Base-by-base conservation (phyloP, 2,888 invertebrate species). In the Napeogenes inachia region DNA sequence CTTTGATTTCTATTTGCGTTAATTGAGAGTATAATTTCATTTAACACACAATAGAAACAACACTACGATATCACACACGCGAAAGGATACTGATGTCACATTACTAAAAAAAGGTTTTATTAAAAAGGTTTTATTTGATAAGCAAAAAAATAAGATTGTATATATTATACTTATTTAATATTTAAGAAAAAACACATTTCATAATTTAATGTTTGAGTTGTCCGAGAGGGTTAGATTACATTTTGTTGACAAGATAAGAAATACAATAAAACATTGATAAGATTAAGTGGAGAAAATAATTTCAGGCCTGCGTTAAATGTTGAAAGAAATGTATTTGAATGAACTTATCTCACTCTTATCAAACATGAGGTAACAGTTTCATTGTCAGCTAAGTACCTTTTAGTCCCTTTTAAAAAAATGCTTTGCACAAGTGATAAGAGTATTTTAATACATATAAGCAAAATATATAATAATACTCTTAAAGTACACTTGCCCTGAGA, bases 21-120 rank as follows among this genome's bases (percentile, higher is more conserved):
- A 69, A 57, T 30, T 42, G 61, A 76, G 81, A 69, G 60, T 21
- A 55, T 57, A 56, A 57, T 62, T 63, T 62, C 33, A n/a, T 45
- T 45, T 59, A 12, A 10, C 12, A 62, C 32, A 57, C 56, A 57
- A 62, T 69, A 64, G 64, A 60, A 69, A 72, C 68, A 71, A 68
- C 71, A 73, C 70, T 73, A 72, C 71, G 71, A 70, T 73, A 71
- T 69, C 71, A 70, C 73, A 75, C 69, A 71, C 72, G 73, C 73
- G 74, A 71, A 73, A 76, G 77, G 74, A 79, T 64, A 75, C 75
- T 74, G 72, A 74, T 74, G 75, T 74, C 77, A 73, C 69, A 73
- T 53, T 54, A 61, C 12, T 32, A n/a, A 57, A 57, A 46, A 13
- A 47, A 35, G 2, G n/a, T 32, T 70, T 64, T 57, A 54, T 8